These are phyloP conservation scores for Antheraea pernyi DNA, from an alignment of 1,140 invertebrate species.

Conservation along the genomic window DNA sequence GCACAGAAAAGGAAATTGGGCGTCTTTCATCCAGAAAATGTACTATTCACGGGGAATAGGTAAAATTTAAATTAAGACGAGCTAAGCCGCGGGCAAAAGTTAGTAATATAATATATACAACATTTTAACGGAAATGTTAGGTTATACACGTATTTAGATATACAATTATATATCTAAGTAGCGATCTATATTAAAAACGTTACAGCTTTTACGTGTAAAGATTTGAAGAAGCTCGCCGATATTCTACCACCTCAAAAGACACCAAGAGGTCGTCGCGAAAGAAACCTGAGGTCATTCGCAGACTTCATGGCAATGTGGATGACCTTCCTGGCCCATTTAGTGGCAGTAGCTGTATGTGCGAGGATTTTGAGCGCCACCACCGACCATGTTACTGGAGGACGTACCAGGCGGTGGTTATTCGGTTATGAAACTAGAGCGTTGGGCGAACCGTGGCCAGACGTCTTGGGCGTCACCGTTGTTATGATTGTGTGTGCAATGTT, in stretches of 20 bases:
- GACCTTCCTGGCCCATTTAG: conserved; percentile 80
- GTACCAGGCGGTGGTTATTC: conserved; percentile 80
- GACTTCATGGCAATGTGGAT: conserved; percentile 82
- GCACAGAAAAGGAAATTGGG: too few species aligned
- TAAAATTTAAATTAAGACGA: too few species aligned
- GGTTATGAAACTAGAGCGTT: conserved; percentile 79
- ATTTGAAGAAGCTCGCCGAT: conserved; percentile 59
- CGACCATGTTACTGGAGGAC: conserved; percentile 82
- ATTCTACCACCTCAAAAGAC: conserved; percentile 63
- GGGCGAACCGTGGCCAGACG: conserved; percentile 85
- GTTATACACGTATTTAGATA: too few species aligned
- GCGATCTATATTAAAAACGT: conserved; percentile 14
- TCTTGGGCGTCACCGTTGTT: conserved; percentile 83
- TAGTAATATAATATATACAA: too few species aligned
- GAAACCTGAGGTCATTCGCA: conserved; percentile 62
- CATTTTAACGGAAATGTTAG: too few species aligned
- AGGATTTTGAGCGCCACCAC: conserved; percentile 82
- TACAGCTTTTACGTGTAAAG: conserved; percentile 62
- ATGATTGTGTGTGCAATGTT: conserved; percentile 84
- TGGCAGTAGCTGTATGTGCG: conserved; percentile 82
- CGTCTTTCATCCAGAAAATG: too few species aligned
- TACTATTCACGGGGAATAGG: too few species aligned
- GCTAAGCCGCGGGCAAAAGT: too few species aligned
- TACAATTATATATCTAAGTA: neutral
- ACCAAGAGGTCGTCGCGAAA: conserved; percentile 58